Percentiles rank a stretch among this genome's conserved stretches.
Evolutionary conservation across 2,888 invertebrate genomes (phyloP).

Genomic region (Drosophila robusta): DNA sequence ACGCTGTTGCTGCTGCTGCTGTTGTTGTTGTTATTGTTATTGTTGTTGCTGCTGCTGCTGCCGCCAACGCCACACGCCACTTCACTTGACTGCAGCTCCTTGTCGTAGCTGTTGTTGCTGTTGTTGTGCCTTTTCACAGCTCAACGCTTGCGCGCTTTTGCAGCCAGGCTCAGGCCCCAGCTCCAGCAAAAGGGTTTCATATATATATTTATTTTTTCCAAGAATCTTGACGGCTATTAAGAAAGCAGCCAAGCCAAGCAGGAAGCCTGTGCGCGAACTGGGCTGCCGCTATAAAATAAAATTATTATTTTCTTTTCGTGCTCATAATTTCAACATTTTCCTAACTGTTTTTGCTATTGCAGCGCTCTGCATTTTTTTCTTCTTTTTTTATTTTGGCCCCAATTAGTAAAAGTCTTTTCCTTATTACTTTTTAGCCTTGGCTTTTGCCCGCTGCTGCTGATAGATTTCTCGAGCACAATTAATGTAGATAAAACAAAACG

Average conservation of each 20-base stretch:
- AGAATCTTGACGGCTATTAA: constrained; percentile 78
- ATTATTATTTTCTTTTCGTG: constrained; percentile 78
- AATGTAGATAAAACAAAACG: not conserved
- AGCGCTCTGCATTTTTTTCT: constrained; percentile 12
- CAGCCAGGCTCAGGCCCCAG: constrained; percentile 27
- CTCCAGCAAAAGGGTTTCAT: constrained; percentile 57
- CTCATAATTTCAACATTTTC: constrained; percentile 69
- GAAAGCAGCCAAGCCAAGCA: constrained; percentile 56
- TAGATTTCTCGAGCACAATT: constrained; percentile 12
- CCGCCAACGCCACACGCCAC: constrained; percentile 72
- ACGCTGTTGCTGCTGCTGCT: constrained; percentile 31
- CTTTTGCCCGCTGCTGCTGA: constrained; percentile 21
- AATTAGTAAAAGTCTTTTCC: constrained; percentile 71
- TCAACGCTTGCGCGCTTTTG: constrained; percentile 75
- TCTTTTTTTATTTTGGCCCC: constrained; percentile 49
- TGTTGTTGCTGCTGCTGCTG: constrained; percentile 37
- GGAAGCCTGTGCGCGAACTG: constrained; percentile 13
- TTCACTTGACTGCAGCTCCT: constrained; percentile 72
- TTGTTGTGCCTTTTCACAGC: constrained; percentile 69
- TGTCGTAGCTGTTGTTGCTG: constrained; percentile 40
- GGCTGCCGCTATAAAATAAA: constrained; percentile 62
- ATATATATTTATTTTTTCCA: constrained; percentile 61
- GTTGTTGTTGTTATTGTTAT: constrained; percentile 23
- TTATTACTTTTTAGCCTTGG: constrained; percentile 58
- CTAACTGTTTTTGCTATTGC: constrained; percentile 35